Conservation (phyloP, 2,888 invertebrate genomes). For the Noctua pronuba region DNA sequence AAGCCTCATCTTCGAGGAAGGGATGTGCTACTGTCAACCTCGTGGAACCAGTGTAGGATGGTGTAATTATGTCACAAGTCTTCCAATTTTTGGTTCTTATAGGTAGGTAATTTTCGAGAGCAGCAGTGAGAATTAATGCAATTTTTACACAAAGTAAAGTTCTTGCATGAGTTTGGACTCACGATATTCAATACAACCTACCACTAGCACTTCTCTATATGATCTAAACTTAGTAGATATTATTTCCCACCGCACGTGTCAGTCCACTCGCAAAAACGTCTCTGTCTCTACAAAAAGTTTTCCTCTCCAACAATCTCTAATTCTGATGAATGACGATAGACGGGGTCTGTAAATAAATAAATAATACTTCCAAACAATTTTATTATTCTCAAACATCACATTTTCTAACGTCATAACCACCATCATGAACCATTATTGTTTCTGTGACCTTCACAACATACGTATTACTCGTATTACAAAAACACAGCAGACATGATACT, state of each 20-base stretch:
- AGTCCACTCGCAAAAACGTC: neutral
- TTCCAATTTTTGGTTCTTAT: neutral
- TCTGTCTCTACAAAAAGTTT: neutral
- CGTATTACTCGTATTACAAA: neutral
- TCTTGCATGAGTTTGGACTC: neutral
- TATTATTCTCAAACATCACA: neutral
- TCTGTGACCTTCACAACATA: neutral
- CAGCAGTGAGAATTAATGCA: neutral
- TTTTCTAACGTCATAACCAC: neutral
- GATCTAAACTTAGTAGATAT: neutral
- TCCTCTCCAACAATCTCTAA: neutral
- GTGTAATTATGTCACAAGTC: neutral
- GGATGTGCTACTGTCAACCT: neutral
- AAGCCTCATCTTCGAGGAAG: neutral
- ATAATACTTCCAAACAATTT: neutral
- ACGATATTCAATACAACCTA: neutral
- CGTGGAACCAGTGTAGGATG: neutral
- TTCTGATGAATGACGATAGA: no score
- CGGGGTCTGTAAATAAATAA: neutral
- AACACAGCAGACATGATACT: constrained; percentile 7
- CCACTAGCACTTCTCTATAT: neutral
- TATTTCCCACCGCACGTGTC: no score
- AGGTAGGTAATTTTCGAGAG: no score
- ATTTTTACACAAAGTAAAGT: neutral
- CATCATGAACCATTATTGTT: neutral